Evolutionary conservation across 2,888 invertebrate genomes (phyloP).

Genomic region (Harmothoe impar): DNA sequence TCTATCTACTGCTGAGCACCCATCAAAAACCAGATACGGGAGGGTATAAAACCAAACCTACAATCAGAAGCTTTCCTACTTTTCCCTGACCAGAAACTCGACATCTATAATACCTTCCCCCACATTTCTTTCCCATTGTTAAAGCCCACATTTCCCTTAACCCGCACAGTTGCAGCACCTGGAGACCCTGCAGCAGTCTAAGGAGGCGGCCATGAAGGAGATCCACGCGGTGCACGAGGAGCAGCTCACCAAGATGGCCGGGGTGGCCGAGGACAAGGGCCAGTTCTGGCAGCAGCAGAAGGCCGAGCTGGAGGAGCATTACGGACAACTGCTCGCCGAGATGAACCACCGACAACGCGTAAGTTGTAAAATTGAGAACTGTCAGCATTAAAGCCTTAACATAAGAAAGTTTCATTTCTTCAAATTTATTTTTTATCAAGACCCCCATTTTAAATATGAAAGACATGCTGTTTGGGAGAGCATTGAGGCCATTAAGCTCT

Average conservation of each 20-base stretch:
- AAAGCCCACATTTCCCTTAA: neutral
- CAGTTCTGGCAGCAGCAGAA: constrained; percentile 80
- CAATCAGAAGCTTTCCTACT: no score
- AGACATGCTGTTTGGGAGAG: no score
- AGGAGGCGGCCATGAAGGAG: constrained; percentile 74
- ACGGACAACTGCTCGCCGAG: constrained; percentile 78
- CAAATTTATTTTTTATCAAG: neutral
- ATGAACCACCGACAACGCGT: constrained; percentile 80
- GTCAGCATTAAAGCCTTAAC: neutral
- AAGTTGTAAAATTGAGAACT: neutral
- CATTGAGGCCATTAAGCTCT: no score
- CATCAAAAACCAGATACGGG: no score
- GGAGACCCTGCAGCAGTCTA: constrained; percentile 73
- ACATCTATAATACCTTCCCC: no score
- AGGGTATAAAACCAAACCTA: no score
- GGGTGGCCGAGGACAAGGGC: constrained; percentile 77
- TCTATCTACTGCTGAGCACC: no score
- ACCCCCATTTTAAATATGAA: no score
- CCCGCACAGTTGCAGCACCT: constrained; percentile 73
- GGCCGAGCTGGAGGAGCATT: constrained; percentile 80
- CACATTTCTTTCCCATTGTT: no score
- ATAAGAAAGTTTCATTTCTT: neutral
- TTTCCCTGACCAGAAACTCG: no score
- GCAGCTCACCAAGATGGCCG: constrained; percentile 77
- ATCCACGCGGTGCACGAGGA: constrained; percentile 78